Percentiles rank a stretch among this genome's conserved stretches.
Conservation (phyloP, 2,113 vertebrate genomes). For the Pollimyrus isidori region DNA sequence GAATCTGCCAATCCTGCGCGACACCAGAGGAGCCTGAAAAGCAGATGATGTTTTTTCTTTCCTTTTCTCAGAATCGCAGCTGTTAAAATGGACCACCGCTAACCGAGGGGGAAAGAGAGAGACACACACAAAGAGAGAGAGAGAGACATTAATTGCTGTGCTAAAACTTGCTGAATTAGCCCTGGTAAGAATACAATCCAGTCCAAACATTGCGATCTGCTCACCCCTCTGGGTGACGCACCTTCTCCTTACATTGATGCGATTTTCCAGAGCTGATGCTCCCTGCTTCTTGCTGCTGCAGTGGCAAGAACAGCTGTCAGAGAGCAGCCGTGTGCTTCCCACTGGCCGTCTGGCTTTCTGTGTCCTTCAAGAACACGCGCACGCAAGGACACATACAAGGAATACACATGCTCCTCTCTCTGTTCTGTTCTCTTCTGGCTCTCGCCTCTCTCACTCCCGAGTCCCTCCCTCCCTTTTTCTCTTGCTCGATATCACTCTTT, state of each 20-base stretch:
- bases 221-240: not conserved
- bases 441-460: constrained; percentile 4
- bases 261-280: constrained; percentile 48
- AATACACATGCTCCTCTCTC: constrained; percentile 6
- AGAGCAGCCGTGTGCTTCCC: constrained; percentile 25
- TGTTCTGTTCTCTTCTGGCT: constrained; percentile 2
- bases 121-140: not conserved
- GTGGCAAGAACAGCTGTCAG: constrained; percentile 25
- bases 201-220: constrained; percentile 26
- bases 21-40: constrained; percentile 7
- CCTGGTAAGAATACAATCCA: constrained; percentile 32
- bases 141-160: constrained; percentile 34
- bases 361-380: constrained; percentile 13
- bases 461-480: not conserved
- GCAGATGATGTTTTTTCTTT: not conserved
- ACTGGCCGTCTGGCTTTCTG: constrained; percentile 2
- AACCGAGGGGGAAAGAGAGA: not conserved
- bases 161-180: constrained; percentile 30
- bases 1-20: constrained; percentile 1
- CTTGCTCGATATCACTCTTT: not conserved
- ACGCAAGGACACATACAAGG: constrained; percentile 2
- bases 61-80: not conserved
- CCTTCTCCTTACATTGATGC: constrained; percentile 43
- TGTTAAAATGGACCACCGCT: not conserved
- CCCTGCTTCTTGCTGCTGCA: constrained; percentile 36